Evolutionary conservation across 2,888 invertebrate genomes (phyloP), one percentile per base, ranked within the genome.

Genomic region (Cerastis rubricosa): DNA sequence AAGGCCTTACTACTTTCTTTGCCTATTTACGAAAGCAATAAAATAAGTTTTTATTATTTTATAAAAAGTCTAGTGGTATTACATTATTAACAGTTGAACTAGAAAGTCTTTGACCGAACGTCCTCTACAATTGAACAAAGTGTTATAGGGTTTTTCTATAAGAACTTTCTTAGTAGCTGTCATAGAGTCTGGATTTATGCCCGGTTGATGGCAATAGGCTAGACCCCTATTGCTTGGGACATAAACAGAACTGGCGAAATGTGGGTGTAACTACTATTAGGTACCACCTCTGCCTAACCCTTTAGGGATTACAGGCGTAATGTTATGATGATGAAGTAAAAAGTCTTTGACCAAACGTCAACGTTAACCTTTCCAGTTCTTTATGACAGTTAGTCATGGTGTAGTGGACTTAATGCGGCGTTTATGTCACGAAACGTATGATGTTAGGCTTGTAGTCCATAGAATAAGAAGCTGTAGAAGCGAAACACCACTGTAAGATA

Each of bases 381-480:
- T 57, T 66, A 57, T 57, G 22, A 45, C 3, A 40, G 12, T n/a
- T 11, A 54, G 54, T 68, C 59, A 61, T 57, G 47, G 71, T 71
- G 43, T 25, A 47, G 22, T 61, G 59, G 29, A 68, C 51, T 65
- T 69, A 22, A 57, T 71, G 45, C 19, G 12, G n/a, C n/a, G 19
- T 68, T 73, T 65, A 68, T 70, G 29, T 67, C 63, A 74, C 40
- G 51, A 72, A 61, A n/a, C 29, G 14, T 35, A 74, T n/a, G 12
- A 40, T 43, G n/a, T 71, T 59, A 35, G 49, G 61, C 49, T 22
- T 67, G 45, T 57, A 51, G 5, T 17, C 9, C 12, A 40, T n/a
- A 57, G 40, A 66, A 7, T 47, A 67, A 43, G 47, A 57, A 47
- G 12, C 0, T n/a, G 14, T 14, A 40, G 22, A 57, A 66, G 14